Conservation (phyloP, 1,140 invertebrate species). For the Lasaia peninsularis region DNA sequence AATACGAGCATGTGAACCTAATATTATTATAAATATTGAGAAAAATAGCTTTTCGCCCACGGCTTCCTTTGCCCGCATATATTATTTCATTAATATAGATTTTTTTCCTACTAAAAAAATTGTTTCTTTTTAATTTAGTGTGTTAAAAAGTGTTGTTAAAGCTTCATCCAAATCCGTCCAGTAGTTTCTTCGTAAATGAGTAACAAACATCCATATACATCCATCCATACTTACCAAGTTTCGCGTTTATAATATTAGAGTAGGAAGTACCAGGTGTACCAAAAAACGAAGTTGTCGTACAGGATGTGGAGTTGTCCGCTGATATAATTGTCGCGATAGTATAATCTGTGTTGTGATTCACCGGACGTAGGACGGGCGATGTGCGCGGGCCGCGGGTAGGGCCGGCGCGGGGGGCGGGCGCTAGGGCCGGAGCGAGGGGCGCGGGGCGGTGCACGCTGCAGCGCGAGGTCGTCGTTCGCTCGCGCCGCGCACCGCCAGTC, state of each 20-base stretch:
- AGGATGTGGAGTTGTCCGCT: slow-evolving; percentile 31
- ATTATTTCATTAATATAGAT: too few relatives aligned
- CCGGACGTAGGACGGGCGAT: slow-evolving; percentile 63
- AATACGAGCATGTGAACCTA: too few relatives aligned
- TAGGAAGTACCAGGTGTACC: slow-evolving; percentile 6
- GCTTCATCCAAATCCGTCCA: too few relatives aligned
- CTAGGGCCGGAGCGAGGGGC: slow-evolving; percentile 37
- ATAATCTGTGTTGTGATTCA: slow-evolving; percentile 53
- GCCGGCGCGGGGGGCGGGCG: slow-evolving; percentile 38
- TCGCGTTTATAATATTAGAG: too few relatives aligned
- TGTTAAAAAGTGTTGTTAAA: not conserved
- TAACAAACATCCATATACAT: too few relatives aligned
- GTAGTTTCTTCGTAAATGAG: too few relatives aligned
- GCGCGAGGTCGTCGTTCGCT: slow-evolving; percentile 73
- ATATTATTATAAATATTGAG: too few relatives aligned
- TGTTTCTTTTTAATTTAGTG: too few relatives aligned
- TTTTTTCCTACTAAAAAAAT: too few relatives aligned
- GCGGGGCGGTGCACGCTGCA: slow-evolving; percentile 66
- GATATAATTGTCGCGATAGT: slow-evolving; percentile 26
- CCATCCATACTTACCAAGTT: too few relatives aligned
- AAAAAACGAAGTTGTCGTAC: slow-evolving; percentile 15
- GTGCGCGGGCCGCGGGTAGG: slow-evolving; percentile 29
- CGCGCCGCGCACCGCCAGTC: slow-evolving; percentile 61
- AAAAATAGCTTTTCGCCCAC: too few relatives aligned
- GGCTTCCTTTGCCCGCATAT: too few relatives aligned